Evolutionary conservation across 2,888 invertebrate species (phyloP), one percentile per base, ranked within the genome.

Genomic region (Sepiola atlantica): DNA sequence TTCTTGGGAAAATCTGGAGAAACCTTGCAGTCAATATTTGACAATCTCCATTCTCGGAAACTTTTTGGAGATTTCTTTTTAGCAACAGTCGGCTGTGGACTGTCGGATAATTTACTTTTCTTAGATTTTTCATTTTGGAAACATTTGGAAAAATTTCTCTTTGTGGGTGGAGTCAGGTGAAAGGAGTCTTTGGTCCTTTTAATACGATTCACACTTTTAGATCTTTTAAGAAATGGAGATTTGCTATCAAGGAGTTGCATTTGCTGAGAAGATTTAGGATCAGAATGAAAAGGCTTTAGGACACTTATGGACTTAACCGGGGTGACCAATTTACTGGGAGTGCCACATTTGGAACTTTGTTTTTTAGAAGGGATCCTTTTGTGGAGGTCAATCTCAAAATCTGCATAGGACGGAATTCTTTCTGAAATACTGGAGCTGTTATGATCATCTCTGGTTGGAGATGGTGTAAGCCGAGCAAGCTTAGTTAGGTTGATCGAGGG

Each of bases 341-440:
- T 77, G 16, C n/a, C 77, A 92, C 28, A 55, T 92, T n/a, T 55
- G 45, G 92, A n/a, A 54, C 92, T 92, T 1, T 55, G n/a, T n/a
- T n/a, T 92, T 92, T 92, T 55, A 54, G 92, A 92, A 55, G 45
- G 45, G 16, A 77, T 77, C 55, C 55, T n/a, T 32, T 92, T 92
- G 16, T 45, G 92, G 14, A 92, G 92, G 28, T 54, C n/a, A 14
- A 54, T 54, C n/a, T 92, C 54, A 92, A 92, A 92, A 54, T n/a
- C 92, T n/a, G 45, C 92, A 92, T 92, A 92, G 28, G 92, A n/a
- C 16, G 92, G 92, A 32, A 92, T 92, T 92, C 54, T 92, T n/a
- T 92, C 92, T 55, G 92, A 92, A 92, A 45, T 55, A n/a, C 0
- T n/a, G 16, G 54, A 92, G n/a, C 28, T 55, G 28, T 55, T 92